These are phyloP conservation scores for Anastrepha obliqua DNA, from an alignment of 1,140 invertebrate species.

Conservation along the genomic window DNA sequence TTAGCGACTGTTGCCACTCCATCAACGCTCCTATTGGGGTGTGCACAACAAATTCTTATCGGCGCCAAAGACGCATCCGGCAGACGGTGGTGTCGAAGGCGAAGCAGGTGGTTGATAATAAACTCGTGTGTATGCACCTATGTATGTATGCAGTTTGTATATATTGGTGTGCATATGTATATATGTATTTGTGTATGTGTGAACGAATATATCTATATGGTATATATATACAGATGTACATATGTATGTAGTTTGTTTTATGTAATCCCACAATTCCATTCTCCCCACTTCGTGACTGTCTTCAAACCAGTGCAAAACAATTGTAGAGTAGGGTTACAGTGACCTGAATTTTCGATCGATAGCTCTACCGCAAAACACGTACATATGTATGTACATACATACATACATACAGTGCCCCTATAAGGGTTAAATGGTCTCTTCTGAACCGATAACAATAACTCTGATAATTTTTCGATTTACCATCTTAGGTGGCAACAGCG, in stretches of 20 bases:
- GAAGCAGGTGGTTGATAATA: slow-evolving; percentile 17
- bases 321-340: background rate
- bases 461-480: no score
- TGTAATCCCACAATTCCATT: background rate
- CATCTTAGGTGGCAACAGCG: no score
- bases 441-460: no score
- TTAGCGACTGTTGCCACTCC: slow-evolving; percentile 16
- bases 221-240: background rate
- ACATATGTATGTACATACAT: background rate
- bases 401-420: background rate
- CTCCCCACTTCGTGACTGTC: background rate
- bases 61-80: slow-evolving; percentile 11
- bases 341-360: background rate
- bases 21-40: background rate
- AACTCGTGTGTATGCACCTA: background rate
- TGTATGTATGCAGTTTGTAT: background rate
- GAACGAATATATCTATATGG: no score
- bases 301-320: background rate
- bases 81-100: background rate
- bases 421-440: no score
- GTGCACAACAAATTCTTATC: slow-evolving; percentile 45
- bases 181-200: background rate
- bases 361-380: no score
- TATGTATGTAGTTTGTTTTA: background rate
- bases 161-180: background rate